Evolutionary conservation across 2,797 vertebrate species (phyloP), one percentile per base, ranked within the genome.

Genomic region (Psittacula derbiana): DNA sequence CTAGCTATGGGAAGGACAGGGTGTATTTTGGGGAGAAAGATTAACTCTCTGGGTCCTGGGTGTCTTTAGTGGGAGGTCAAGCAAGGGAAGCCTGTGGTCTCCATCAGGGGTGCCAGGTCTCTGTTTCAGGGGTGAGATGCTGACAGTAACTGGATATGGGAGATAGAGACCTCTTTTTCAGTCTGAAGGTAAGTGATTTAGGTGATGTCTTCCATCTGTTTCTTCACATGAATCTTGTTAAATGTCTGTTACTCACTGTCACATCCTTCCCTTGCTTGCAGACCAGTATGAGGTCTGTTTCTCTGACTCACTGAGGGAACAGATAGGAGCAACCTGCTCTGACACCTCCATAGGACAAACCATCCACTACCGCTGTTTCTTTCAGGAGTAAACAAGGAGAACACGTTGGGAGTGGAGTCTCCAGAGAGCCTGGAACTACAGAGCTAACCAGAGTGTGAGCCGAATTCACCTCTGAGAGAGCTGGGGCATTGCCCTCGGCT

Each of bases 401-500:
- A 69, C 4, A 3, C 33, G 53, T 66, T 52, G 30, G 78, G 44
- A 52, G 6, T 27, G 36, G 50, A 41, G 8, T 61, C 50, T 87
- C 15, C 64, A 83, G 38, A 80, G 47, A 83, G 27, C 44, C 47
- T 80, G 23, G 16, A 30, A 47, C 27, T 33, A 7, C n/a, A 70
- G 67, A 44, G 20, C 43, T 64, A 36, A 50, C 23, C 2, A 0
- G 50, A 31, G 27, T 2, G 14, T 0, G 1, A 87, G 67, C 28
- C 55, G 50, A 80, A 83, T 55, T 80, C 50, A 49, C 33, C 4
- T 0, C 0, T 47, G 79, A 58, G 30, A 33, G 53, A 78, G 31
- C 66, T 2, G 3, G 4, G 4, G 40, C 65, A 17, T 18, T 52
- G 65, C 53, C 17, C 4, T 41, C 31, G 43, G 31, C 71, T 52